Base-by-base conservation (phyloP, 2,113 vertebrate genomes). In the Hemicordylus capensis region DNA sequence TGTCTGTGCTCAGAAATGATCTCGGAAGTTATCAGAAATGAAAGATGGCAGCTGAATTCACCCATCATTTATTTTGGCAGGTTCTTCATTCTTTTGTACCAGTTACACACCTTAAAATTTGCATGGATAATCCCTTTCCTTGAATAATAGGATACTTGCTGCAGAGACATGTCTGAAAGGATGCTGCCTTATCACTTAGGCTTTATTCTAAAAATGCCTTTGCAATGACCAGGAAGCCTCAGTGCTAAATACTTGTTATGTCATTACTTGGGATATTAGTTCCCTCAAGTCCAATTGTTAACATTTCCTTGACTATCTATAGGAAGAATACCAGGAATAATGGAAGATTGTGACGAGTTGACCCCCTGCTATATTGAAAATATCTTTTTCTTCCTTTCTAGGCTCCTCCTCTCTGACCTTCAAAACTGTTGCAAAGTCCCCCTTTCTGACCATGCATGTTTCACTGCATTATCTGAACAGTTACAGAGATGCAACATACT, bases 61-160 rank as follows among this genome's bases (percentile, higher is more conserved):
- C 74, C 67, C 20, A 46, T 86, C 46, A 31, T 80, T 74, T 74
- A 56, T 11, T 67, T 85, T 85, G 63, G 63, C 83, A 85, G 10
- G 44, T 20, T 10, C 15, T 51, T 74, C 56, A 15, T n/a, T 73
- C 31, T 46, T 70, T 64, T 70, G 70, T 24, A 51, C 34, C 26
- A 73, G 44, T 73, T 48, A 67, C 67, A 61, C 22, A 64, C 63
- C 78, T 39, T 69, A 39, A 48, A 67, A 69, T 69, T 76, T 69
- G 72, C 79, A 76, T 69, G 39, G 75, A 34, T 76, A 87, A 82
- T 87, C 63, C 70, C 39, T 76, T 66, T 86, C 74, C 37, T 80
- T 66, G 51, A 76, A 20, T 51, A 34, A 59, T 73, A 28, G 28
- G 51, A 54, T 15, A 61, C 24, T 61, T 72, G 42, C 51, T 39